Evolutionary conservation across 2,113 vertebrate species (phyloP), one percentile per base, ranked within the genome.

Genomic region (Nycticebus coucang): DNA sequence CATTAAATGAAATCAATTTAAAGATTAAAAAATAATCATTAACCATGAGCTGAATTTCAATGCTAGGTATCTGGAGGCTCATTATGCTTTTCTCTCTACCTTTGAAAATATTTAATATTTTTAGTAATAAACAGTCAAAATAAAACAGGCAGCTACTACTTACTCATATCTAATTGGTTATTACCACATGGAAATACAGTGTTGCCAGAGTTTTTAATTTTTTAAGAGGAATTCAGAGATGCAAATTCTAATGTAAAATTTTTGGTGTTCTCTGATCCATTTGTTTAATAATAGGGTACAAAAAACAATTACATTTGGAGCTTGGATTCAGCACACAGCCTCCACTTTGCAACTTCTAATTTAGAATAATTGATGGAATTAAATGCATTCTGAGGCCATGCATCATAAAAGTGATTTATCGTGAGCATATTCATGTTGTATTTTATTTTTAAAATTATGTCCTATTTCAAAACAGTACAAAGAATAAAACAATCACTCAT

Each of bases 331-430:
- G 72, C 78, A 88, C 33, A 60, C 78, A 82, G 55, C 18, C 18
- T 12, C 28, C 50, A 88, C 45, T 85, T 85, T 60, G 74, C 68
- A 85, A 89, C 3, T 7, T 88, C 72, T 50, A 86, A n/a, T 96
- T 95, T 82, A 89, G 55, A 92, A 95, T 64, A 86, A 93, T 93
- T 28, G 9, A 93, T 87, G 59, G 53, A 82, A 89, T 88, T 88
- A 88, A 74, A 97, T 95, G 77, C 77, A 81, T 91, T 95, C 91
- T 91, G 89, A 90, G 81, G 77, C 86, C 55, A 78, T 88, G 69
- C 37, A 71, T 92, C 60, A 71, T 89, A 80, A 92, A 93, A 92
- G 60, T 96, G 60, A 96, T 96, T 96, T 96, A 95, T 95, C 37
- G 74, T 90, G 37, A 95, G 89, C 81, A 87, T 60, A 85, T 57